Evolutionary conservation across 2,113 vertebrate genomes (phyloP), one percentile per base, ranked within the genome.

Genomic region (Corythaeola cristata): DNA sequence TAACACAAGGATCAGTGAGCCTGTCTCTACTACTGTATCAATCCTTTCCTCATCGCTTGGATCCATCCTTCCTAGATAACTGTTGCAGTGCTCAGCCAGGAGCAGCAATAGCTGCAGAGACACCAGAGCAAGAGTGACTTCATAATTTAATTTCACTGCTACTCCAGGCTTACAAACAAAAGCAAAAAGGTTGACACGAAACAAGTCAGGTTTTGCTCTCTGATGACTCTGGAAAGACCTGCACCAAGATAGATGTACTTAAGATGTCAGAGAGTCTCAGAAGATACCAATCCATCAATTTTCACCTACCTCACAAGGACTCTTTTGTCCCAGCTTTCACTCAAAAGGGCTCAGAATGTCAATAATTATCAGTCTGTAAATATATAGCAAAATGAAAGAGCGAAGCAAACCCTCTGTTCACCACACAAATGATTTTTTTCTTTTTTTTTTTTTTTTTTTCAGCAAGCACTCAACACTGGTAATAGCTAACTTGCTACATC

Each of bases 401-500:
- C 6, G 3, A 0, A 76, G 23, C 33, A 78, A 92, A 59, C n/a
- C 26, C 73, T 32, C 55, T 12, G 9, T 12, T 75, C 69, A 45
- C n/a, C 23, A 52, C 4, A 45, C 9, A n/a, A 56, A 21, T 30
- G 8, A 8, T 52, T 50, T 30, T 27, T 15, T 33, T 12, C 20
- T 23, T n/a, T 21, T 5, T 2, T 1, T n/a, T n/a, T n/a, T 15
- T 33, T 12, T 24, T 23, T n/a, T 21, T 5, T 2, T 1, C 4
- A 15, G 5, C 23, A 60, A 59, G 11, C 24, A 47, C 37, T 81
- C 23, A 63, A 30, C 47, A 32, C 7, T 12, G 33, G 24, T 23
- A 71, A 77, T 6, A 50, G 23, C 8, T 2, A 50, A 55, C 35
- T 78, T 78, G 56, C 76, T 78, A 87, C 39, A 85, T 64, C 83